phyloP scores from a whole-genome alignment of 2,888 invertebrate genomes.

The Hirtodrosophila alboralis region DNA sequence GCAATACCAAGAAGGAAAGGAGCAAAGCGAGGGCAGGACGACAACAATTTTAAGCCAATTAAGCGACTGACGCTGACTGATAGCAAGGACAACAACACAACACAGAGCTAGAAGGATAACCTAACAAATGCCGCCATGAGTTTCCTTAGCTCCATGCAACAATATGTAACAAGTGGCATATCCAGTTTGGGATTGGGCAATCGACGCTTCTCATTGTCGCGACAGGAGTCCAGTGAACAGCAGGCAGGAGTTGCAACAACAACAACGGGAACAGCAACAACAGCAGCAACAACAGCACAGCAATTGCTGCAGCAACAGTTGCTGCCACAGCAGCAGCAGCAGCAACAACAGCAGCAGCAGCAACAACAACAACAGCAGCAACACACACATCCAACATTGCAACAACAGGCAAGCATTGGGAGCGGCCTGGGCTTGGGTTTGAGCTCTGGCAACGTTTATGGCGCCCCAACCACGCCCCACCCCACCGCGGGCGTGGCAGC shows the following conservation, averaged over 20 bases:
- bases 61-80: slow-evolving; percentile 20
- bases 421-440: slow-evolving; percentile 46
- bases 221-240: slow-evolving; percentile 87
- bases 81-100: slow-evolving; percentile 15
- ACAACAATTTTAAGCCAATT: slow-evolving; percentile 55
- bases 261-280: slow-evolving; percentile 33
- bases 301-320: slow-evolving; percentile 39
- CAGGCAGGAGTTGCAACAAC: slow-evolving; percentile 43
- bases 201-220: slow-evolving; percentile 88
- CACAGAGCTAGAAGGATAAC: slow-evolving; percentile 6
- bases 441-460: slow-evolving; percentile 48
- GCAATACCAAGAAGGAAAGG: slow-evolving; percentile 39
- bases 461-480: slow-evolving; percentile 62
- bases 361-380: slow-evolving; percentile 43
- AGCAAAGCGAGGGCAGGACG: too few relatives aligned
- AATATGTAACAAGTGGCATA: slow-evolving; percentile 94
- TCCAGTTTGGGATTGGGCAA: slow-evolving; percentile 91
- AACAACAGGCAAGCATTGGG: slow-evolving; percentile 67
- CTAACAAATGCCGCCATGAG: slow-evolving; percentile 87
- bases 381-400: slow-evolving; percentile 57
- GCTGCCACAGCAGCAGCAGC: slow-evolving; percentile 32
- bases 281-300: slow-evolving; percentile 26
- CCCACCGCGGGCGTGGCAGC: slow-evolving; percentile 59
- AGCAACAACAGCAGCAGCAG: slow-evolving; percentile 35
- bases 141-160: slow-evolving; percentile 93